A percentile compares a stretch with the other conserved stretches of the same genome.
These are phyloP conservation scores for Eurystomus glaucurus DNA, from an alignment of 2,797 vertebrate species.

Conservation along the genomic window DNA sequence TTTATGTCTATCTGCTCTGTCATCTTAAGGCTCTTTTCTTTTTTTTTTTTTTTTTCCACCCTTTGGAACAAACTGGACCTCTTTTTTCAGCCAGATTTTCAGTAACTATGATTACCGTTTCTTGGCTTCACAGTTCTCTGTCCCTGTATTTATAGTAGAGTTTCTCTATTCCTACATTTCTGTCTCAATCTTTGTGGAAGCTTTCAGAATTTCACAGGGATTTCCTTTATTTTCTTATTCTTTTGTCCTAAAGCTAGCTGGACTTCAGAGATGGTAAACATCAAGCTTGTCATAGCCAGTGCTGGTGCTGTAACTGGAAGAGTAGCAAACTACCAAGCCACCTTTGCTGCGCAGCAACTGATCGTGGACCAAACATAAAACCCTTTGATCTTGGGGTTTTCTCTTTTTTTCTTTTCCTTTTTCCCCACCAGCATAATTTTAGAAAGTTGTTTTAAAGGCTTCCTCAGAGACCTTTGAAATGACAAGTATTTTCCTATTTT, in stretches of 20 bases:
- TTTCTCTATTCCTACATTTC: not conserved
- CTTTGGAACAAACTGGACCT: not conserved
- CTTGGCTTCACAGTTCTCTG: not conserved
- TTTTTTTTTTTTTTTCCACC: not conserved
- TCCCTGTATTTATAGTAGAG: not conserved
- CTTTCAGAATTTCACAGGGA: not conserved
- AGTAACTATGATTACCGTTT: not conserved
- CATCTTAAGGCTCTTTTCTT: not conserved
- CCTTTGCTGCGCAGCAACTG: not conserved
- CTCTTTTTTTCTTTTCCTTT: not conserved
- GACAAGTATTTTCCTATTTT: not conserved
- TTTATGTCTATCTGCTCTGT: not conserved
- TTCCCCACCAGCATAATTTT: not conserved
- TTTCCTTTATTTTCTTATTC: not conserved
- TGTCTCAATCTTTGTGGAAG: not conserved
- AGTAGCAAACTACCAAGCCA: not conserved
- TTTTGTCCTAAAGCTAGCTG: not conserved
- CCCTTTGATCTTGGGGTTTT: not conserved
- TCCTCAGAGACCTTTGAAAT: not conserved
- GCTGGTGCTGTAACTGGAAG: not conserved
- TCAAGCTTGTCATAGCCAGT: not conserved
- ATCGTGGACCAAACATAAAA: not conserved
- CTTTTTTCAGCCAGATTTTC: not conserved
- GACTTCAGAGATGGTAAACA: not conserved
- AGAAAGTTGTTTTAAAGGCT: not conserved